A percentile compares a stretch with the other conserved stretches of the same genome.
Evolutionary conservation across 92 coral and sea anemone genomes (phyloP).

Genomic region (Siderastrea siderea): DNA sequence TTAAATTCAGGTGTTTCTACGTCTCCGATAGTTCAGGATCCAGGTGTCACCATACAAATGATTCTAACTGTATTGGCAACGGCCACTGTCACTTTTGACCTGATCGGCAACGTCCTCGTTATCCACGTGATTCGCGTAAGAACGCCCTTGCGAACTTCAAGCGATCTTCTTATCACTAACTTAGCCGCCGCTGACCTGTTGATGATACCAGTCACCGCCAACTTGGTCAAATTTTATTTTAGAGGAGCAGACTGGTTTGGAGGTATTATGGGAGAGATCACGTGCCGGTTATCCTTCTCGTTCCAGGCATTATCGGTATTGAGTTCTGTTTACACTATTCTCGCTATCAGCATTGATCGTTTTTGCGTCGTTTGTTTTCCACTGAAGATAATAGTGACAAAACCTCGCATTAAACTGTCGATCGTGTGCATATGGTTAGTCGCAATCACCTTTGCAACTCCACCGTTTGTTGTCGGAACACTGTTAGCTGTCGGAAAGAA

Average conservation of each 20-base stretch:
- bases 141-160: conserved; percentile 74
- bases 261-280: conserved; percentile 73
- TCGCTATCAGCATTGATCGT: conserved; percentile 80
- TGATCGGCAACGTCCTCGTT: conserved; percentile 76
- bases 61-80: conserved; percentile 70
- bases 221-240: conserved; percentile 65
- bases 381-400: conserved; percentile 55
- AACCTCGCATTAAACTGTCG: conserved; percentile 26
- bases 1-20: too few relatives aligned
- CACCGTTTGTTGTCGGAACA: conserved; percentile 65
- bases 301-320: conserved; percentile 66
- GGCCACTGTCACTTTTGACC: conserved; percentile 49
- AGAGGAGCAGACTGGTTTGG: conserved; percentile 80
- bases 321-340: conserved; percentile 76
- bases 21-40: background rate
- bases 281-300: conserved; percentile 67
- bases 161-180: conserved; percentile 76
- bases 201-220: conserved; percentile 73
- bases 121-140: conserved; percentile 85
- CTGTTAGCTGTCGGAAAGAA: conserved; percentile 36
- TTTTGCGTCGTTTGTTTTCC: conserved; percentile 76
- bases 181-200: conserved; percentile 84
- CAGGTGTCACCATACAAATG: background rate
- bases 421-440: conserved; percentile 63
- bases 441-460: conserved; percentile 66